A percentile compares a stretch with the other conserved stretches of the same genome.
Conservation (phyloP, 2,888 invertebrate species). For the Tachina lurida region DNA sequence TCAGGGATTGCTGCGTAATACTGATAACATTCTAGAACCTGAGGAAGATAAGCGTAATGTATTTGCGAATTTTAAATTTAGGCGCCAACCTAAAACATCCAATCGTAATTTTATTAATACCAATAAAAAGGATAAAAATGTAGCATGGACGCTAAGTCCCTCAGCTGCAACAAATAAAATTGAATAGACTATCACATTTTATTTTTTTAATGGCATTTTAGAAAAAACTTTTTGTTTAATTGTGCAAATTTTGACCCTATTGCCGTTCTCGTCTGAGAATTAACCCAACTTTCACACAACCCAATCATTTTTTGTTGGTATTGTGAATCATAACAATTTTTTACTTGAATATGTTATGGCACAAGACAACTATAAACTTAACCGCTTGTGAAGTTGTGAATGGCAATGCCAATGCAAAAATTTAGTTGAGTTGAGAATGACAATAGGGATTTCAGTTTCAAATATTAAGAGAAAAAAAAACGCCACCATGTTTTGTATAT, state of each 20-base stretch:
- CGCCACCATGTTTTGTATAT: not conserved
- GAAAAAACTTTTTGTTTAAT: conserved; percentile 1
- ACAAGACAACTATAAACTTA: too few relatives aligned
- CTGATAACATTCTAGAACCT: conserved; percentile 71
- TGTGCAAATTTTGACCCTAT: conserved; percentile 35
- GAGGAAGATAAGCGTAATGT: conserved; percentile 76
- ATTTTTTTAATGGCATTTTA: not conserved
- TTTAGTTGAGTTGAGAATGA: too few relatives aligned
- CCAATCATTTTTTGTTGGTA: too few relatives aligned
- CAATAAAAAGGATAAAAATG: conserved; percentile 78
- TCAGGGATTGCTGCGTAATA: conserved; percentile 76
- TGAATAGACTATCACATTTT: conserved; percentile 42
- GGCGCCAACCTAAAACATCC: conserved; percentile 75
- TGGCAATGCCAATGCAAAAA: too few relatives aligned
- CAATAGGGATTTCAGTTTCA: not conserved
- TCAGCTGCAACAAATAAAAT: conserved; percentile 38
- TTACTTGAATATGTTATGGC: too few relatives aligned
- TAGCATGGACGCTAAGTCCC: conserved; percentile 77
- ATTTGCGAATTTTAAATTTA: conserved; percentile 80
- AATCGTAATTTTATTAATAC: conserved; percentile 76
- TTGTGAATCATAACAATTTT: too few relatives aligned
- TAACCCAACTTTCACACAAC: too few relatives aligned
- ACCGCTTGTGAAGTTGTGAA: too few relatives aligned
- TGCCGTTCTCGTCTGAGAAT: too few relatives aligned
- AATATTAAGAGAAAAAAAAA: not conserved